These are phyloP conservation scores for Ambastaia sidthimunki DNA, from an alignment of 2,797 vertebrate genomes.

Conservation along the genomic window DNA sequence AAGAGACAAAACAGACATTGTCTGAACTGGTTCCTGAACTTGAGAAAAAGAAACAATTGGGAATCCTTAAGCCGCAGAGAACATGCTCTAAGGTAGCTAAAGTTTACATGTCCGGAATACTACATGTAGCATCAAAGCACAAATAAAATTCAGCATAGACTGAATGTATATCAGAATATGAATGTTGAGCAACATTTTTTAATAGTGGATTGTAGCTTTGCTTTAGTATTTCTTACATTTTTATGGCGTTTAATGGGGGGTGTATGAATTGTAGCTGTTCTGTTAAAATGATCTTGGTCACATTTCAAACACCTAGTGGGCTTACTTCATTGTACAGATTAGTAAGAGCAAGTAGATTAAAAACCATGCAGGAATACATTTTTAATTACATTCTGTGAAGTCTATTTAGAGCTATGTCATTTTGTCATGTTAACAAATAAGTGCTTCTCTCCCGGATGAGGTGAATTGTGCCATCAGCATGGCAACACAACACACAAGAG, in stretches of 20 bases:
- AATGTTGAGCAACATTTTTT: background rate
- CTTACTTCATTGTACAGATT: background rate
- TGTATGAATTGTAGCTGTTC: background rate
- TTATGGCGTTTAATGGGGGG: too few relatives aligned
- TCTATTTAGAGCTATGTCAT: conserved; percentile 18
- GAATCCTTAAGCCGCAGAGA: background rate
- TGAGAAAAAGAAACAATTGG: background rate
- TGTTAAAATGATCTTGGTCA: background rate
- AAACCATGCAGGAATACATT: background rate
- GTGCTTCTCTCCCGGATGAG: background rate
- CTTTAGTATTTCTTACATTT: too few relatives aligned
- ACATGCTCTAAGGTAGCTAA: background rate
- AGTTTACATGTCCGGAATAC: background rate
- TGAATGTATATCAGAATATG: background rate
- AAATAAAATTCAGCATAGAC: background rate
- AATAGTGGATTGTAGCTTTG: background rate
- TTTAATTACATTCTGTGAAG: background rate
- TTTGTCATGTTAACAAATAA: conserved; percentile 15
- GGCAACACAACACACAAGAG: background rate
- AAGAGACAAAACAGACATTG: conserved; percentile 2
- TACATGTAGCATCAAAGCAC: background rate
- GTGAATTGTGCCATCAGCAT: background rate
- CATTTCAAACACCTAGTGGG: background rate
- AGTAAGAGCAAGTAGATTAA: background rate
- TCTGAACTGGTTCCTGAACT: background rate